These are phyloP conservation scores for Triplophysa dalaica DNA, from an alignment of 2,113 vertebrate genomes.

Conservation along the genomic window DNA sequence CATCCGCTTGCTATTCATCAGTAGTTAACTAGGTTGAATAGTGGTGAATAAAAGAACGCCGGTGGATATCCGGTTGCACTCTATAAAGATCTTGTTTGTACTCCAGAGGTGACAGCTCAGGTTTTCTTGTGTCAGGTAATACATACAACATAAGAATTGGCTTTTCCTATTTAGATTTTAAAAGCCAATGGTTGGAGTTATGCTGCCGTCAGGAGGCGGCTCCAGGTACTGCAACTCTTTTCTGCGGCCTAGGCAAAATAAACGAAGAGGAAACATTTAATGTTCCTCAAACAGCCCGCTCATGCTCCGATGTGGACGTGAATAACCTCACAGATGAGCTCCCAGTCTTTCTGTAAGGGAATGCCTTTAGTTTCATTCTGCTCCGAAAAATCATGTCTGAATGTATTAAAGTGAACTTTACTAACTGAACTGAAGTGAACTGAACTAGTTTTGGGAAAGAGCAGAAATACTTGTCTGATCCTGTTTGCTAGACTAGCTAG, in stretches of 20 bases:
- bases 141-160: neutral
- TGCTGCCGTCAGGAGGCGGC: slow-evolving; percentile 46
- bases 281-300: neutral
- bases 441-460: too few relatives aligned
- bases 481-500: neutral
- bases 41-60: neutral
- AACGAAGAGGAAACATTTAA: slow-evolving; percentile 24
- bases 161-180: neutral
- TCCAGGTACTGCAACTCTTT: slow-evolving; percentile 1
- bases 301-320: neutral
- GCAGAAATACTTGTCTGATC: neutral
- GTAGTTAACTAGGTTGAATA: neutral
- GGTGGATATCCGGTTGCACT: neutral
- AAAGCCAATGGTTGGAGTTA: slow-evolving; percentile 6
- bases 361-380: slow-evolving; percentile 30
- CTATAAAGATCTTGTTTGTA: neutral
- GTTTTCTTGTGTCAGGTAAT: neutral
- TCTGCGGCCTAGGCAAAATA: neutral
- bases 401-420: neutral
- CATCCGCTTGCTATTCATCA: neutral
- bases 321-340: slow-evolving; percentile 41
- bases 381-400: slow-evolving; percentile 25
- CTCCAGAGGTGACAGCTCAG: neutral
- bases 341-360: slow-evolving; percentile 29
- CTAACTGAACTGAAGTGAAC: too few relatives aligned